Evolutionary conservation across 2,113 vertebrate species (phyloP).

Genomic region (Archocentrus centrarchus): DNA sequence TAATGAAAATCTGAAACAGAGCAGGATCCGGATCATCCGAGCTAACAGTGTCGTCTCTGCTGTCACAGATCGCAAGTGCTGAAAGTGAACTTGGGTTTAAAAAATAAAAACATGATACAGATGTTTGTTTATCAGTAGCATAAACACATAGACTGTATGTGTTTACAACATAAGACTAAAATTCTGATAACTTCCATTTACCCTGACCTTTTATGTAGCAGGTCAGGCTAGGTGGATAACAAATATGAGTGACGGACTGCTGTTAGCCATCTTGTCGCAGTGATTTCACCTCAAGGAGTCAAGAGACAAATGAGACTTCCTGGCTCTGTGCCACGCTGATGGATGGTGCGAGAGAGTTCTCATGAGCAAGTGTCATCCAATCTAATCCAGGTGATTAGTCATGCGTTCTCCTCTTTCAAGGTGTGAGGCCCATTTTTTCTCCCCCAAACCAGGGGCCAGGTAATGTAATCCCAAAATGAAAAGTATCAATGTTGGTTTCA

Average conservation of each 20-base stretch:
- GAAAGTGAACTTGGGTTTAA: too few species aligned
- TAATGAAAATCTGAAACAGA: too few species aligned
- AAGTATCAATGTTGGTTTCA: conserved; percentile 66
- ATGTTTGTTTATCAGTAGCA: too few species aligned
- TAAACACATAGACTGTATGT: neutral
- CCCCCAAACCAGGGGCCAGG: conserved; percentile 35
- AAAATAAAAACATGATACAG: too few species aligned
- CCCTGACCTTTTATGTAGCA: neutral
- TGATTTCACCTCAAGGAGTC: conserved; percentile 5
- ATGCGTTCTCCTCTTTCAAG: conserved; percentile 75
- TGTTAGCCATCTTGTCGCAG: neutral
- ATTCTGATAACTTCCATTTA: neutral
- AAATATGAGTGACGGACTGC: neutral
- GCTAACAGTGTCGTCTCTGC: too few species aligned
- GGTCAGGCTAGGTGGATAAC: neutral
- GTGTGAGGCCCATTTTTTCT: conserved; percentile 60
- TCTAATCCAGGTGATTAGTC: conserved; percentile 76
- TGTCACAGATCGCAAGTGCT: too few species aligned
- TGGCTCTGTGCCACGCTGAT: conserved; percentile 41
- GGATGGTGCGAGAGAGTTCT: conserved; percentile 57
- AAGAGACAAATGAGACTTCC: conserved; percentile 32
- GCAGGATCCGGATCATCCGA: too few species aligned
- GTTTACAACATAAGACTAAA: neutral
- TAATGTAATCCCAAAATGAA: conserved; percentile 55
- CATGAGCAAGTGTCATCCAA: conserved; percentile 65